Percentiles rank a stretch among this genome's conserved stretches.
These are phyloP conservation scores for Popillia japonica DNA, from an alignment of 1,140 invertebrate genomes.

Conservation along the genomic window DNA sequence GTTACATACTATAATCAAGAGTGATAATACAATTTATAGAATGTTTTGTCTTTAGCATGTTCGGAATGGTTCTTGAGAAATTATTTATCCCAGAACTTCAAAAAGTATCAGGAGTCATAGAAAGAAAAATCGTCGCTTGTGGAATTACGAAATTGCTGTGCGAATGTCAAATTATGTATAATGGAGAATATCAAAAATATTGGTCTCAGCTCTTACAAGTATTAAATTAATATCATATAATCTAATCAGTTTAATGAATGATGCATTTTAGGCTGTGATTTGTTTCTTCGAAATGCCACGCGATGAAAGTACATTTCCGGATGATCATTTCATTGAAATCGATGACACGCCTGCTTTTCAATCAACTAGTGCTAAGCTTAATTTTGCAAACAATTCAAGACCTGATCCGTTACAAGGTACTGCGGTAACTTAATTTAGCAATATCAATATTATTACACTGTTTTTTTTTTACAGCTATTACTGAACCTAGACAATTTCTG, in stretches of 20 bases:
- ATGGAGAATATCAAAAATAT: slow-evolving; percentile 70
- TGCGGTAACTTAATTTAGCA: slow-evolving; percentile 42
- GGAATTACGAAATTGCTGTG: slow-evolving; percentile 87
- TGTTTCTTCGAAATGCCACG: slow-evolving; percentile 88
- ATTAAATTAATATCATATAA: slow-evolving; percentile 34
- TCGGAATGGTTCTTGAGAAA: slow-evolving; percentile 92
- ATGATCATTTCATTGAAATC: slow-evolving; percentile 88
- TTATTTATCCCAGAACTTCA: slow-evolving; percentile 86
- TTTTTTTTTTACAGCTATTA: slow-evolving; percentile 62
- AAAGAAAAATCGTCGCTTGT: slow-evolving; percentile 88
- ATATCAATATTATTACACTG: slow-evolving; percentile 46
- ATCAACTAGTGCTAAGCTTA: slow-evolving; percentile 86
- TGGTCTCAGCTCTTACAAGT: slow-evolving; percentile 75
- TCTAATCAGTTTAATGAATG: neutral
- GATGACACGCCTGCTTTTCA: slow-evolving; percentile 89
- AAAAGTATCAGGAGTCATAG: slow-evolving; percentile 82
- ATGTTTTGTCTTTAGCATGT: slow-evolving; percentile 75
- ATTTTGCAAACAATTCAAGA: slow-evolving; percentile 79
- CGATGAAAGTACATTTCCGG: slow-evolving; percentile 79
- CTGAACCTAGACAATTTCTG: slow-evolving; percentile 75
- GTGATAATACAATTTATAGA: neutral
- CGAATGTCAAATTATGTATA: slow-evolving; percentile 73
- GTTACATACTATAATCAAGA: slow-evolving; percentile 49
- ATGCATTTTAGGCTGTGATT: slow-evolving; percentile 75
- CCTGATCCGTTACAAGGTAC: slow-evolving; percentile 72